Percentiles rank a stretch among this genome's conserved stretches.
Conservation (phyloP, 2,888 invertebrate genomes). For the Dusona sp. region DNA sequence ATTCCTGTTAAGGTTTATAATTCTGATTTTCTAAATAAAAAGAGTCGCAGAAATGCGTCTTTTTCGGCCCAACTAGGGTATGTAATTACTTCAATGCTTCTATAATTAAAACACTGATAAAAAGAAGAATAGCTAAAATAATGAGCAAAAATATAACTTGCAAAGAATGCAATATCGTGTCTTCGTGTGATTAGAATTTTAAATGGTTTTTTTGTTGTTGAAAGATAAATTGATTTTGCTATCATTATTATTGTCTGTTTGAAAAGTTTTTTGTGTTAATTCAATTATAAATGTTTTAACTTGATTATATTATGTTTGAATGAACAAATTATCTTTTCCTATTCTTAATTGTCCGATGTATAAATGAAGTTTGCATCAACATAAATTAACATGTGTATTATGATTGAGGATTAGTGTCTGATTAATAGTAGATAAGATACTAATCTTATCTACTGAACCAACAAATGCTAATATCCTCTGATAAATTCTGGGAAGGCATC, state of each 20-base stretch:
- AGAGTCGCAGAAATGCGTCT: too few species aligned
- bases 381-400: constrained; percentile 8
- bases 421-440: constrained; percentile 30
- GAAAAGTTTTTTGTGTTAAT: neutral
- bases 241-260: neutral
- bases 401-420: constrained; percentile 24
- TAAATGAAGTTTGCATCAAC: neutral
- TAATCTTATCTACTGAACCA: constrained; percentile 29
- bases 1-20: too few species aligned
- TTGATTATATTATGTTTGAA: neutral
- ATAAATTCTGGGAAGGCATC: constrained; percentile 5
- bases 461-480: neutral
- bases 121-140: neutral
- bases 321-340: neutral
- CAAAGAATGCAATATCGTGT: neutral
- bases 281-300: neutral
- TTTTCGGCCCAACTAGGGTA: too few species aligned
- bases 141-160: neutral
- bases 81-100: too few species aligned
- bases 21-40: too few species aligned
- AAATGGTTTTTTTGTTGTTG: neutral
- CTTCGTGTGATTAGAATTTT: neutral
- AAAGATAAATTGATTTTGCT: neutral
- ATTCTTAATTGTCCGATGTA: neutral
- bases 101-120: neutral